Base-by-base conservation (phyloP, 2,113 vertebrate genomes). In the Talpa occidentalis region DNA sequence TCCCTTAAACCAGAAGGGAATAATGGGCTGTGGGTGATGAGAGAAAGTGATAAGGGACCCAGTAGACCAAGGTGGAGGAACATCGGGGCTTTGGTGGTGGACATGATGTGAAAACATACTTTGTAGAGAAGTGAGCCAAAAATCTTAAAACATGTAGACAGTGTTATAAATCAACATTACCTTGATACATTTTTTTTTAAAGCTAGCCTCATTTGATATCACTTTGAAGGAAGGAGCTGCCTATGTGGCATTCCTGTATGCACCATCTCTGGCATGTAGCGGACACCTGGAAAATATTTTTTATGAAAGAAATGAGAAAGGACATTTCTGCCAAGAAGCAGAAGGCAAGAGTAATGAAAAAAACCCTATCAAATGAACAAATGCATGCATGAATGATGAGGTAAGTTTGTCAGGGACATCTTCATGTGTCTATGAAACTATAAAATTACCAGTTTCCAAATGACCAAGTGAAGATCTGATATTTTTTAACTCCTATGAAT, bases 331-430 rank as follows among this genome's bases (percentile, higher is more conserved):
- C 12, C 9, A 40, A n/a, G 28, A 81, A 78, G 59, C 26, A 35
- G 79, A 86, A 96, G n/a, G 42, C n/a, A 80, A 64, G 62, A 66
- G 28, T 59, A 72, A 60, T 78, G 37, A 84, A 62, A 87, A 67
- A 85, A 92, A 92, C 88, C 88, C 42, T 73, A 81, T 69, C 54
- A 87, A 85, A 73, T 64, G 67, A 89, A 88, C 28, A 88, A 96
- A 88, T 35, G 69, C 3, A 30, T 59, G 42, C 60, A 42, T 74
- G 64, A 86, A 86, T n/a, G n/a, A 64, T n/a, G 52, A 86, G 79
- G 17, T 78, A 54, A 70, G 44, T 80, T 70, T 86, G 28, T 76
- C 37, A 91, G 74, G 79, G 59, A 95, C 64, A 85, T 66, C 73
- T 17, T 76, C 79, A 81, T 11, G 1, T 64, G 52, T 78, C 40